Percentiles rank a stretch among this genome's conserved stretches.
Evolutionary conservation across 2,797 vertebrate species (phyloP).

Genomic region (Hoplostethus atlanticus): DNA sequence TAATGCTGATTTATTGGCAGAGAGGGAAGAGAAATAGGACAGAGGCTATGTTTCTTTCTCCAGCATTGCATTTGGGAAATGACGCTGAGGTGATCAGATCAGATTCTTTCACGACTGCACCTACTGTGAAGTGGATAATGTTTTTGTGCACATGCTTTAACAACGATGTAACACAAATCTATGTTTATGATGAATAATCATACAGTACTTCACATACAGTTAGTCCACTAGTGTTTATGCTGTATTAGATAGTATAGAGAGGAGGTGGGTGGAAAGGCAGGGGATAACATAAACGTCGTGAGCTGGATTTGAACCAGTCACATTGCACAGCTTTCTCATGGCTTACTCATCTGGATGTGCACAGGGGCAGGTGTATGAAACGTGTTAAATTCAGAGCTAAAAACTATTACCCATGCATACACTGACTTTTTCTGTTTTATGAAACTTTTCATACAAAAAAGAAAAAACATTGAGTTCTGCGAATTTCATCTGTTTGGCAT

Average conservation of each 20-base stretch:
- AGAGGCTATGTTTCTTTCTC: conserved; percentile 51
- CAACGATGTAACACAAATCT: conserved; percentile 29
- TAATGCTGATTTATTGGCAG: conserved; percentile 67
- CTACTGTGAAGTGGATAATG: conserved; percentile 54
- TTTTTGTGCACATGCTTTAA: conserved; percentile 3
- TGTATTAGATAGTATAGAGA: background rate
- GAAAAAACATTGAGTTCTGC: too few species aligned
- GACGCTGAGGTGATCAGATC: conserved; percentile 60
- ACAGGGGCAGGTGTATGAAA: too few species aligned
- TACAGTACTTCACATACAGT: background rate
- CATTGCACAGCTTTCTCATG: too few species aligned
- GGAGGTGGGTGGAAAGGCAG: background rate
- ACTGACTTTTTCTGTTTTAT: too few species aligned
- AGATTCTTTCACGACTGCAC: conserved; percentile 51
- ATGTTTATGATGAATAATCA: conserved; percentile 26
- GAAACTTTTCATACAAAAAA: too few species aligned
- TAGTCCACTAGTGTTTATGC: background rate
- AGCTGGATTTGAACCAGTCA: too few species aligned
- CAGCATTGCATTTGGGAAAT: conserved; percentile 74
- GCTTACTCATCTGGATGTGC: too few species aligned
- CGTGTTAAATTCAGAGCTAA: too few species aligned
- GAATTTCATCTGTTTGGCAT: too few species aligned
- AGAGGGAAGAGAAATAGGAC: conserved; percentile 46
- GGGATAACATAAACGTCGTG: too few species aligned
- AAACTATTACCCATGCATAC: too few species aligned